These are phyloP conservation scores for Andrena praecox DNA, from an alignment of 2,888 invertebrate genomes.

Conservation along the genomic window DNA sequence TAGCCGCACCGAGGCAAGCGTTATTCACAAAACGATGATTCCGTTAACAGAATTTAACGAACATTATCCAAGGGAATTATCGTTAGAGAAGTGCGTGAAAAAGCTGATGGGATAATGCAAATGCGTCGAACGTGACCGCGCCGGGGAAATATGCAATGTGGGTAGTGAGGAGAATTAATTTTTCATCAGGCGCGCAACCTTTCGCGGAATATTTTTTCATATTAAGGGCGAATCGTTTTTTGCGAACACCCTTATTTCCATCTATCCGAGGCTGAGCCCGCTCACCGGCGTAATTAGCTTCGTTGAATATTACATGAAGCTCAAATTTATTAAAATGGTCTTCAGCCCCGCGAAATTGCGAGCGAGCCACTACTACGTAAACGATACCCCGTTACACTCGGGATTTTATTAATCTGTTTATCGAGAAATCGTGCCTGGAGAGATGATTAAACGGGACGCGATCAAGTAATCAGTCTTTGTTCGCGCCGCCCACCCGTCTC, in stretches of 20 bases:
- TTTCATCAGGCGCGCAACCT: constrained; percentile 16
- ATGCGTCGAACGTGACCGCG: constrained; percentile 22
- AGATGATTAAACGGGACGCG: constrained; percentile 11
- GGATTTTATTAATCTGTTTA: constrained; percentile 42
- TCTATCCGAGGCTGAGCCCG: constrained; percentile 39
- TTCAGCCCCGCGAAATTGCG: constrained; percentile 42
- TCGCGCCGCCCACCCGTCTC: background rate
- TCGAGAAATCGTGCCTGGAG: background rate
- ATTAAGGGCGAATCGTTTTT: background rate
- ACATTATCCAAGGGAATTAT: constrained; percentile 3
- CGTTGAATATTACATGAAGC: constrained; percentile 68
- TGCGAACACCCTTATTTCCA: constrained; percentile 20
- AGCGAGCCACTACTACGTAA: constrained; percentile 18
- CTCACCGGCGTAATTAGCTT: constrained; percentile 55
- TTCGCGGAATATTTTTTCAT: constrained; percentile 25
- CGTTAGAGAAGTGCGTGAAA: background rate
- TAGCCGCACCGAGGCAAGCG: background rate
- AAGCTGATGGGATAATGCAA: constrained; percentile 7
- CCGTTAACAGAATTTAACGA: constrained; percentile 9
- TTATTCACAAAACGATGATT: background rate
- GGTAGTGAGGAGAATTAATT: constrained; percentile 28
- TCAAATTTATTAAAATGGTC: constrained; percentile 66
- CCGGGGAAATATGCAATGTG: constrained; percentile 13
- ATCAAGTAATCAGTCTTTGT: background rate
- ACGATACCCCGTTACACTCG: constrained; percentile 34